Conservation (phyloP, 1,140 invertebrate genomes). For the Bemisia tabaci region DNA sequence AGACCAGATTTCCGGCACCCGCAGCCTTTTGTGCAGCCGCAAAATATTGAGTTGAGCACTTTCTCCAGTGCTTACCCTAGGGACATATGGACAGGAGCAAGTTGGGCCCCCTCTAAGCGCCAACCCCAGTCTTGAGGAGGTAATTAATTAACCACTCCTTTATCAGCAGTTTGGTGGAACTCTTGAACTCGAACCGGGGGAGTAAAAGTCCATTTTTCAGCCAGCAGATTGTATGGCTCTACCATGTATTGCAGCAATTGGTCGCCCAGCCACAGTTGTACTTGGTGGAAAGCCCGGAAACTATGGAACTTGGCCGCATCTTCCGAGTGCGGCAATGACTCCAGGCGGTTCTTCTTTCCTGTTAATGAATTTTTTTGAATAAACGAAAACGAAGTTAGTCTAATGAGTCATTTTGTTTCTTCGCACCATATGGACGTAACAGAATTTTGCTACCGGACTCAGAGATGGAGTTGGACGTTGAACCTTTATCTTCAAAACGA, state of each 20-base stretch:
- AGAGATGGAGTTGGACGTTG: conserved; percentile 4
- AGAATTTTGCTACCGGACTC: conserved; percentile 1
- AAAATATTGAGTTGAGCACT: not conserved
- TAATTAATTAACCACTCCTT: too few species aligned
- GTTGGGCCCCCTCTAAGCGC: not conserved
- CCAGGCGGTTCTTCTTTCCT: conserved; percentile 7
- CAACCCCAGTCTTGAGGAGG: conserved; percentile 8
- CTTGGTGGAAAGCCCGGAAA: conserved; percentile 6
- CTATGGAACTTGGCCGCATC: not conserved
- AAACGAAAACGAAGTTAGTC: conserved; percentile 1
- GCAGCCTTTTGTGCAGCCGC: too few species aligned
- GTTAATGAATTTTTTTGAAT: conserved; percentile 1
- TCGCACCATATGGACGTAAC: conserved; percentile 6
- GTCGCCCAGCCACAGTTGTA: not conserved
- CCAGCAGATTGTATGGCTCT: too few species aligned
- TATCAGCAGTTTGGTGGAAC: too few species aligned
- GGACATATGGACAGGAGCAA: not conserved
- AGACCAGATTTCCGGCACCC: conserved; percentile 1
- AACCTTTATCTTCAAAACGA: not conserved
- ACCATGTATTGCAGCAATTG: too few species aligned
- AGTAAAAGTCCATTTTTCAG: too few species aligned
- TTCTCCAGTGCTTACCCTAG: not conserved
- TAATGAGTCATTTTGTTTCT: not conserved
- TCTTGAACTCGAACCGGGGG: too few species aligned
- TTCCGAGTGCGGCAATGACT: not conserved